These are phyloP conservation scores for Apoda limacodes DNA, from an alignment of 2,888 invertebrate genomes.

Conservation along the genomic window DNA sequence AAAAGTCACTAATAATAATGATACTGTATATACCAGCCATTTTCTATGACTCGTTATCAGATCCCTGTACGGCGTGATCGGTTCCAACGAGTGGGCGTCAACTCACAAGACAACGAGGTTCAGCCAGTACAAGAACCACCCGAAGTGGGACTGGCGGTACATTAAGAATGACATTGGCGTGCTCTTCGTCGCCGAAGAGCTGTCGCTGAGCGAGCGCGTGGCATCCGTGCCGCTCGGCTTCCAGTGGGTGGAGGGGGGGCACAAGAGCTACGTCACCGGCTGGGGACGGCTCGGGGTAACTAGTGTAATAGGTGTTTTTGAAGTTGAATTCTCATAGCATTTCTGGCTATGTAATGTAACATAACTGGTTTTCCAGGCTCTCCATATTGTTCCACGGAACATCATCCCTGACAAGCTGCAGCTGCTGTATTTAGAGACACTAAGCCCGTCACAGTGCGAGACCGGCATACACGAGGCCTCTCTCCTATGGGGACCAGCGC, in stretches of 20 bases:
- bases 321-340: no score
- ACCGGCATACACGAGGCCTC: conserved; percentile 15
- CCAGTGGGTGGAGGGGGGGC: conserved; percentile 20
- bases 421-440: conserved; percentile 20
- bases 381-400: no score
- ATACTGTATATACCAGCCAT: conserved; percentile 27
- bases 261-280: conserved; percentile 31
- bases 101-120: no score
- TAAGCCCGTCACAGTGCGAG: conserved; percentile 26
- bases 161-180: conserved; percentile 47
- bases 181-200: conserved; percentile 25
- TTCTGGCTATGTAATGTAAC: no score
- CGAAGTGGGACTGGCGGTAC: conserved; percentile 26
- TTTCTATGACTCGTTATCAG: conserved; percentile 36
- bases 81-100: conserved; percentile 28
- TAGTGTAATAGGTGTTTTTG: no score
- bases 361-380: no score
- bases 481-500: conserved; percentile 9
- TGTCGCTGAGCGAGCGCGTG: conserved; percentile 20
- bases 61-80: conserved; percentile 43
- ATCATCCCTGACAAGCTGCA: conserved; percentile 25
- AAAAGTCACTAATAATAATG: no score
- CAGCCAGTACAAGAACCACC: no score
- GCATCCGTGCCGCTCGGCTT: conserved; percentile 23
- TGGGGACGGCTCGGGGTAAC: conserved; percentile 43